Evolutionary conservation across 2,797 vertebrate genomes (phyloP).

Genomic region (Crocidura indochinensis): DNA sequence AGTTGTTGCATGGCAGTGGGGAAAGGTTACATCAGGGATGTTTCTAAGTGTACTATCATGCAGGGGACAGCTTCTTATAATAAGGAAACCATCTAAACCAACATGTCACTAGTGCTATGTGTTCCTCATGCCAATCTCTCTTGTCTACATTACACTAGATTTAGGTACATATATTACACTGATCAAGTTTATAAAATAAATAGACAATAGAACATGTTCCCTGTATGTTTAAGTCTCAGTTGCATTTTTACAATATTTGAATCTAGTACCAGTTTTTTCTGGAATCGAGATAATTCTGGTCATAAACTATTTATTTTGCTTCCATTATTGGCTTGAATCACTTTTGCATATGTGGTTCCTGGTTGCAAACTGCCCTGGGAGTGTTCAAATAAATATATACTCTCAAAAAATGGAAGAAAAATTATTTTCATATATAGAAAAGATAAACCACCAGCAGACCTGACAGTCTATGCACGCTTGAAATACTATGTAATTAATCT

Average conservation of each 20-base stretch:
- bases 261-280: neutral
- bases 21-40: neutral
- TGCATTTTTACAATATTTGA: constrained; percentile 58
- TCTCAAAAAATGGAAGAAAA: constrained; percentile 57
- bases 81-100: neutral
- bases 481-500: neutral
- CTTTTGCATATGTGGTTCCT: constrained; percentile 39
- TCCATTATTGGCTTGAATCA: constrained; percentile 46
- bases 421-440: constrained; percentile 31
- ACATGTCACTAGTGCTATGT: constrained; percentile 29
- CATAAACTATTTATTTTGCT: constrained; percentile 44
- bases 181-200: constrained; percentile 40
- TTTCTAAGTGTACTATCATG: constrained; percentile 17
- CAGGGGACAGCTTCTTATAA: neutral
- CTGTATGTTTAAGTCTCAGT: constrained; percentile 25
- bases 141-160: constrained; percentile 25
- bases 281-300: constrained; percentile 22
- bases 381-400: neutral
- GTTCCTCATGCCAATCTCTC: constrained; percentile 24
- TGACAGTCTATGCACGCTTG: constrained; percentile 20
- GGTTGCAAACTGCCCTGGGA: constrained; percentile 26
- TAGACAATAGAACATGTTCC: neutral
- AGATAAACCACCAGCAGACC: neutral
- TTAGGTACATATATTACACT: constrained; percentile 11
- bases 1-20: neutral